Evolutionary conservation across 2,797 vertebrate species (phyloP), one percentile per base, ranked within the genome.

Genomic region (Silurus aristotelis): DNA sequence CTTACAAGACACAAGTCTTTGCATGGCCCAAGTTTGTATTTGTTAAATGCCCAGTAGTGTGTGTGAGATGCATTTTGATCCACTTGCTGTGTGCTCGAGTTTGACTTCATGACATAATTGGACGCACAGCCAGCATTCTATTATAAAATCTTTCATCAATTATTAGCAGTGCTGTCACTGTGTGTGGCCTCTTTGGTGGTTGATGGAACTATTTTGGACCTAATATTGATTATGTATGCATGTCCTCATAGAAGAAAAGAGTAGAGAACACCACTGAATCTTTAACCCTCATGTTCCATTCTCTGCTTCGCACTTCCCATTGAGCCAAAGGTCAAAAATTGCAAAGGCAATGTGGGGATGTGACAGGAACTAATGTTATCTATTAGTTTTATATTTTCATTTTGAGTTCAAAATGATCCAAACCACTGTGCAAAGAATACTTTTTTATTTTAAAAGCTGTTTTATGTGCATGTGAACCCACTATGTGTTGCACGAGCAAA

Each of bases 151-250:
- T 68, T 67, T 68, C 80, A 56, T 86, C 71, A 85, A 86, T 88
- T 86, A 86, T 88, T 86, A 43, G 84, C 43, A 6, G 48, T 0
- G 70, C 77, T 82, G 81, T 80, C 83, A 27, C 72, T 84, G 56
- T 75, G 48, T 68, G 70, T 84, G 60, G 73, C 77, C 84, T 31
- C 46, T 76, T 80, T 88, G 72, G 64, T 64, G 85, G 55, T 31
- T 85, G 82, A 85, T 68, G 85, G 72, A 60, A 80, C 73, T 84
- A 75, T 86, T 87, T 86, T 83, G 70, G 77, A 84, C 68, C 71
- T 81, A 79, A 80, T 76, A 83, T 81, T 77, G 76, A 85, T 87
- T 88, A 85, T 78, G 71, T 66, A 78, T 82, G 83, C 66, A 22
- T 87, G 86, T 83, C 76, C 48, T 83, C 73, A n/a, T 14, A 43